These are phyloP conservation scores for Lacanobia wlatinum DNA, from an alignment of 2,888 invertebrate species.

Conservation along the genomic window DNA sequence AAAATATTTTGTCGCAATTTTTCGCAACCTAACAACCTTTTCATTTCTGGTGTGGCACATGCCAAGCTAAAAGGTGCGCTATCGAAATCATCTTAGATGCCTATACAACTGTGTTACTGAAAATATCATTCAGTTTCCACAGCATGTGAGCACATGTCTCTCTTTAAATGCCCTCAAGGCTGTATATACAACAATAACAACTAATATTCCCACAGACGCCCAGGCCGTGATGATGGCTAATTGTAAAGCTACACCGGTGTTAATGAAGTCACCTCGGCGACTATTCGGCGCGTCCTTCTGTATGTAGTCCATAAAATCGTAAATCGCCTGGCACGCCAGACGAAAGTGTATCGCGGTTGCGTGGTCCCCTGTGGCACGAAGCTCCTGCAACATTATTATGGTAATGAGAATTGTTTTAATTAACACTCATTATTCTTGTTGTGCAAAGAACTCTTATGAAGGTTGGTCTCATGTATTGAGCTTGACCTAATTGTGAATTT, in stretches of 20 bases:
- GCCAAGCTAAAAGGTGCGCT: background rate
- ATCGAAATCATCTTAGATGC: constrained; percentile 3
- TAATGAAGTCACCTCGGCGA: constrained; percentile 92
- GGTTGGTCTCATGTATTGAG: background rate
- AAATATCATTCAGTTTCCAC: constrained; percentile 79
- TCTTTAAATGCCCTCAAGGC: constrained; percentile 89
- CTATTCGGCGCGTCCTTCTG: constrained; percentile 93
- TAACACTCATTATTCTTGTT: constrained; percentile 17
- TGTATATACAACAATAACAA: constrained; percentile 87
- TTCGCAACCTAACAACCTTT: background rate
- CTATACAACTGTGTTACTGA: background rate
- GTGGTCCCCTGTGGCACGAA: constrained; percentile 90
- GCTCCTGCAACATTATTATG: constrained; percentile 75
- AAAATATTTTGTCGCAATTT: background rate
- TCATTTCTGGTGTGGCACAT: background rate
- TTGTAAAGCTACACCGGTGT: constrained; percentile 93
- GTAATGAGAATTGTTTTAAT: constrained; percentile 37
- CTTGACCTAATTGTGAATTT: constrained; percentile 6
- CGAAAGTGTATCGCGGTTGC: constrained; percentile 92
- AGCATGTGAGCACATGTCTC: constrained; percentile 84
- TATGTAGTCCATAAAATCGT: constrained; percentile 96
- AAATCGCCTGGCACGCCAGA: constrained; percentile 93
- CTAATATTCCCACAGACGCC: constrained; percentile 91
- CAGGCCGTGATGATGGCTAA: constrained; percentile 92
- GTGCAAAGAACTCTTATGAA: constrained; percentile 9